Conservation (phyloP, 1,140 invertebrate species). For the Acromyrmex echinatior region DNA sequence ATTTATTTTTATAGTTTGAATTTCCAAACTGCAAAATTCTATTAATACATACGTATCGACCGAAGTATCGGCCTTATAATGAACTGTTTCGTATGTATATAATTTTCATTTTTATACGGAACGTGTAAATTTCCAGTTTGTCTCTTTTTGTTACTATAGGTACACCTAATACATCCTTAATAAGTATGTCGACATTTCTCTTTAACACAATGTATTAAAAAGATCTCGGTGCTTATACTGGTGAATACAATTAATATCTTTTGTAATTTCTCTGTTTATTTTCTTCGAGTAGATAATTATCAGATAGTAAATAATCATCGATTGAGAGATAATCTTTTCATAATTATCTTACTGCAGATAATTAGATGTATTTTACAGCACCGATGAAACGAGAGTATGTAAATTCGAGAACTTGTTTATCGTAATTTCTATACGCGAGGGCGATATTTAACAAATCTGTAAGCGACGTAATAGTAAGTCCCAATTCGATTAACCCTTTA, state of each 20-base stretch:
- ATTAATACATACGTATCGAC: too few relatives aligned
- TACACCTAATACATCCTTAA: too few relatives aligned
- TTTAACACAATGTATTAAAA: not conserved
- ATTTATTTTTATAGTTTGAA: too few relatives aligned
- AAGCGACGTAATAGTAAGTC: slow-evolving; percentile 71
- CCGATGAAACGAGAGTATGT: not conserved
- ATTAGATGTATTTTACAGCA: not conserved
- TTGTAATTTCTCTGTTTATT: not conserved
- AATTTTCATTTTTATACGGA: too few relatives aligned
- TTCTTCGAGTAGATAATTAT: not conserved
- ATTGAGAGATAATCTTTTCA: not conserved
- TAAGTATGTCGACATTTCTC: not conserved
- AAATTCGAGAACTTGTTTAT: not conserved
- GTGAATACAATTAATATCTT: not conserved
- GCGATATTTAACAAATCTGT: slow-evolving; percentile 36
- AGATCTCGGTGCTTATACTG: not conserved
- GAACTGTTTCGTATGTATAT: too few relatives aligned
- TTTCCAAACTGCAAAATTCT: too few relatives aligned
- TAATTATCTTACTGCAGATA: not conserved
- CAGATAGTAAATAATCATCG: not conserved
- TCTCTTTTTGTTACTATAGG: too few relatives aligned
- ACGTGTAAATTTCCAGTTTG: too few relatives aligned
- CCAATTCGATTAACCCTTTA: slow-evolving; percentile 78
- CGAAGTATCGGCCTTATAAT: too few relatives aligned
- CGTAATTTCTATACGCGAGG: not conserved